Percentiles rank a stretch among this genome's conserved stretches.
Conservation (phyloP, 92 coral and sea anemone species). For the Scolanthus callimorphus region DNA sequence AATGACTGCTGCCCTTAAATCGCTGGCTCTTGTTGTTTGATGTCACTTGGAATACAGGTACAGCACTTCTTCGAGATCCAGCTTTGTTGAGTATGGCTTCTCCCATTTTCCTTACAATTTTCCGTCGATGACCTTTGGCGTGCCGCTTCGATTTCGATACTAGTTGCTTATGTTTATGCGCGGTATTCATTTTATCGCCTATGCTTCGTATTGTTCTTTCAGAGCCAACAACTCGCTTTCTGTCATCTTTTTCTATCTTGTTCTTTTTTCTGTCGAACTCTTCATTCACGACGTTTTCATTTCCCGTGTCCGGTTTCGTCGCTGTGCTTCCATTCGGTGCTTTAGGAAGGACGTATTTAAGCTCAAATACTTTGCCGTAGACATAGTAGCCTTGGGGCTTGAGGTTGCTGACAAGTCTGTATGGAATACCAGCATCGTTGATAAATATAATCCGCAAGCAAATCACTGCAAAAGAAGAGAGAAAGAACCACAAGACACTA, state of each 20-base stretch:
- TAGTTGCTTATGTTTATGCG: background rate
- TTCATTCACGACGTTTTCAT: background rate
- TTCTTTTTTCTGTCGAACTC: background rate
- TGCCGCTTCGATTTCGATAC: background rate
- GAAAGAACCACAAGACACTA: background rate
- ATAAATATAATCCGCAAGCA: slow-evolving; percentile 52
- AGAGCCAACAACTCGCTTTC: background rate
- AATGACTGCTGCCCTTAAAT: no score
- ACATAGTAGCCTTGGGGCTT: slow-evolving; percentile 84
- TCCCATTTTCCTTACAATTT: background rate
- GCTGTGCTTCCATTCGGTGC: background rate
- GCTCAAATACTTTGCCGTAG: slow-evolving; percentile 58
- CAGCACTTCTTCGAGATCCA: background rate
- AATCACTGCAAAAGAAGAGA: slow-evolving; percentile 9
- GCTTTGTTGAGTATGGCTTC: no score
- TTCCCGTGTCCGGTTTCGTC: background rate
- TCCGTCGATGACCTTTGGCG: background rate
- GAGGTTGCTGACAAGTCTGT: slow-evolving; percentile 54
- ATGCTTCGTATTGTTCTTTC: background rate
- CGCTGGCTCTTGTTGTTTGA: no score
- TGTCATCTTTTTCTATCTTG: background rate
- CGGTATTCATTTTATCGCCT: no score
- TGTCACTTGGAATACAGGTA: background rate
- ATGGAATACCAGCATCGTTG: slow-evolving; percentile 71
- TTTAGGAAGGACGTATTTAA: slow-evolving; percentile 56